Evolutionary conservation across 2,113 vertebrate genomes (phyloP).

Genomic region (Smithornis capensis): DNA sequence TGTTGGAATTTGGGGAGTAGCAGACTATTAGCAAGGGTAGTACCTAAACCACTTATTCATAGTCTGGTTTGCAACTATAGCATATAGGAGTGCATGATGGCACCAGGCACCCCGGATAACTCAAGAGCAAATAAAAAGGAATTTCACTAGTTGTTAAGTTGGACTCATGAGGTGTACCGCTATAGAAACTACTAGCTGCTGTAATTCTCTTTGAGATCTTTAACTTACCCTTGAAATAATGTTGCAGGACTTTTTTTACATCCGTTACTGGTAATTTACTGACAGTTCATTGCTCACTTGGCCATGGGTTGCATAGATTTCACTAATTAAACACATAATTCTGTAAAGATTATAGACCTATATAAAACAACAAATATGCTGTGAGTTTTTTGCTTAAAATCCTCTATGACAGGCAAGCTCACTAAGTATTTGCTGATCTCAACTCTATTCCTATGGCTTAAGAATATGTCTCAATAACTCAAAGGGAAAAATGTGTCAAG

Average conservation of each 20-base stretch:
- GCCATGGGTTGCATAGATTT: not conserved
- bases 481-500: not conserved
- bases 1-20: not conserved
- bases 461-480: not conserved
- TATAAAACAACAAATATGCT: not conserved
- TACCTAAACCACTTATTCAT: fast-evolving
- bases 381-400: not conserved
- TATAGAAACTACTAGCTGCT: not conserved
- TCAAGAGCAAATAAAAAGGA: not conserved
- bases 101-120: not conserved
- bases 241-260: not conserved
- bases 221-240: not conserved
- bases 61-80: not conserved
- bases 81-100: not conserved
- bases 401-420: not conserved
- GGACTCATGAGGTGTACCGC: not conserved
- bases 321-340: not conserved
- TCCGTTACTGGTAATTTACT: not conserved
- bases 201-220: not conserved
- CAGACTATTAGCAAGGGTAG: not conserved
- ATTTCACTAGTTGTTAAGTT: not conserved
- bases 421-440: not conserved
- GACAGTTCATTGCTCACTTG: not conserved
- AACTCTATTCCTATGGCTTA: not conserved
- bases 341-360: not conserved